Percentiles rank a stretch among this genome's conserved stretches.
phyloP scores from a whole-genome alignment of 64 coral and sea anemone species.

The Dendrophyllia cribrosa region DNA sequence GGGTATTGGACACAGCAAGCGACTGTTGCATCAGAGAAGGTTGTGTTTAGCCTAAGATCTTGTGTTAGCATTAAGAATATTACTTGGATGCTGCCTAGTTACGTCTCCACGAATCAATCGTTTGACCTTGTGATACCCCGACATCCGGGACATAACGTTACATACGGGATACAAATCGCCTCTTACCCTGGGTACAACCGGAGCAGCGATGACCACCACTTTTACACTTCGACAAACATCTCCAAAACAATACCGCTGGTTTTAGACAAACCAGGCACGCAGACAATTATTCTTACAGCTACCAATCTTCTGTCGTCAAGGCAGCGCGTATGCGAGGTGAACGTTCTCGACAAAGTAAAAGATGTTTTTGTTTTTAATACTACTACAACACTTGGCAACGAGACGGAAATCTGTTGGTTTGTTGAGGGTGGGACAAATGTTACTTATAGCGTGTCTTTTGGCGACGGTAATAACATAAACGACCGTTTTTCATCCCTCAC shows the following conservation, averaged over 20 bases:
- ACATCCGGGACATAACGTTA: slow-evolving; percentile 71
- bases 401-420: slow-evolving; percentile 47
- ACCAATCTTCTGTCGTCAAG: slow-evolving; percentile 41
- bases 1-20: slow-evolving; percentile 22
- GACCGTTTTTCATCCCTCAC: slow-evolving; percentile 8
- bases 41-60: background rate
- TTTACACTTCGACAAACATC: background rate
- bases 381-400: background rate
- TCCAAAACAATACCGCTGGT: slow-evolving; percentile 15
- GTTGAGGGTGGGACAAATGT: slow-evolving; percentile 55
- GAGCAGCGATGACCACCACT: slow-evolving; percentile 8
- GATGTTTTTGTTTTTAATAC: background rate
- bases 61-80: slow-evolving; percentile 55
- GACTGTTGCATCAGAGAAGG: background rate
- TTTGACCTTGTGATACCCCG: slow-evolving; percentile 4
- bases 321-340: slow-evolving; percentile 4
- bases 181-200: background rate
- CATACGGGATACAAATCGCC: slow-evolving; percentile 25
- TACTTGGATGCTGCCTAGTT: slow-evolving; percentile 40
- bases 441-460: slow-evolving; percentile 36
- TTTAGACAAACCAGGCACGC: background rate
- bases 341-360: slow-evolving; percentile 6
- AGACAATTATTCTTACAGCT: slow-evolving; percentile 32
- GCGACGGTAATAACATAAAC: slow-evolving; percentile 28
- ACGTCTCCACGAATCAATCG: background rate